A percentile compares a stretch with the other conserved stretches of the same genome.
Evolutionary conservation across 2,797 vertebrate species (phyloP).

Genomic region (Natrix natrix): DNA sequence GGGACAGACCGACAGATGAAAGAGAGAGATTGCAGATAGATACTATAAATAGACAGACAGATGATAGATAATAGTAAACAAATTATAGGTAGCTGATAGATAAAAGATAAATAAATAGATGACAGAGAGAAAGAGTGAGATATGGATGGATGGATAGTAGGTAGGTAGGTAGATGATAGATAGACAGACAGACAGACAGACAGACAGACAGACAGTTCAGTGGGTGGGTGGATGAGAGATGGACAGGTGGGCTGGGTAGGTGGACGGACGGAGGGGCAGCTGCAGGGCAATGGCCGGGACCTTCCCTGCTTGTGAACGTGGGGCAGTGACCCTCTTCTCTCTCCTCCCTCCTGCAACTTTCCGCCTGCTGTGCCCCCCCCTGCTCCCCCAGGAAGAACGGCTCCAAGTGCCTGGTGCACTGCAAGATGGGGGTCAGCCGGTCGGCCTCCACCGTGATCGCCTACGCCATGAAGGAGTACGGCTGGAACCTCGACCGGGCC

Average conservation of each 20-base stretch:
- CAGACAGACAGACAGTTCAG: background rate
- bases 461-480: constrained; percentile 98
- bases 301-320: background rate
- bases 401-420: constrained; percentile 96
- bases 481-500: constrained; percentile 93
- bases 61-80: background rate
- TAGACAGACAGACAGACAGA: fast-evolving
- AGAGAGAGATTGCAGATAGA: too few species aligned
- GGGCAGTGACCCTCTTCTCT: fast-evolving
- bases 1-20: too few species aligned
- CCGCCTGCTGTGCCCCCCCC: fast-evolving
- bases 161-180: too few species aligned
- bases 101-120: background rate
- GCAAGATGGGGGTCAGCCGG: constrained; percentile 98
- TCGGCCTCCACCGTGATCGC: constrained; percentile 97
- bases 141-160: too few species aligned
- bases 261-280: too few species aligned
- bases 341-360: background rate
- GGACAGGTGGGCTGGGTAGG: too few species aligned
- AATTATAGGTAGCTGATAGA: background rate
- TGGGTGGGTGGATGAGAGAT: background rate
- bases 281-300: fast-evolving
- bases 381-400: constrained; percentile 83
- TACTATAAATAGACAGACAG: background rate
- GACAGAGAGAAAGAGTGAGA: too few species aligned